phyloP scores from a whole-genome alignment of 2,113 vertebrate species.

The Pionites leucogaster region DNA sequence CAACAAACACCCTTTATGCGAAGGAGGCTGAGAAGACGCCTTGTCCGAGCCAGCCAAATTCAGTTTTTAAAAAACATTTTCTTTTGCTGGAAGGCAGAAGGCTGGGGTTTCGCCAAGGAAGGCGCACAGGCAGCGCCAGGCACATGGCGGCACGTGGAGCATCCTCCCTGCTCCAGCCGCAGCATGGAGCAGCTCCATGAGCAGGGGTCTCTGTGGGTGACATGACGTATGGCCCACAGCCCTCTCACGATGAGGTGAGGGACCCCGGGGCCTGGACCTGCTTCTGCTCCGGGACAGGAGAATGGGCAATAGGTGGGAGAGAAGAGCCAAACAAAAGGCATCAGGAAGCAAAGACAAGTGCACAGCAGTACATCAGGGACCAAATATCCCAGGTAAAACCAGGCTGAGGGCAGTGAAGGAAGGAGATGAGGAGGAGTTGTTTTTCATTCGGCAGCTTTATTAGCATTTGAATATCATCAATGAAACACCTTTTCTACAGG shows the following conservation, averaged over 20 bases:
- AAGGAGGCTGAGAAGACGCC: background rate
- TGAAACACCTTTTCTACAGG: background rate
- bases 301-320: background rate
- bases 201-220: background rate
- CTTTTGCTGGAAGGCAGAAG: conserved; percentile 43
- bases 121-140: rapidly evolving
- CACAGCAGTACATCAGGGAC: background rate
- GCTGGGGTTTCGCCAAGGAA: background rate
- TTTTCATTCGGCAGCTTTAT: background rate
- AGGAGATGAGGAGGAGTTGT: background rate
- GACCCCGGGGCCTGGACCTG: rapidly evolving
- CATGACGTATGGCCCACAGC: rapidly evolving
- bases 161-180: rapidly evolving
- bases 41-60: background rate
- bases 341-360: background rate
- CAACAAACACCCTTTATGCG: conserved; percentile 13
- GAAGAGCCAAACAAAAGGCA: background rate
- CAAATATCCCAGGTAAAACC: background rate
- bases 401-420: background rate
- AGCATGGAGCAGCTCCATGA: rapidly evolving
- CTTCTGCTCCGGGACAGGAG: background rate
- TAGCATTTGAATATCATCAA: background rate
- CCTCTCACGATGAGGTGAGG: rapidly evolving
- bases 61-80: conserved; percentile 40
- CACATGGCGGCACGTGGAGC: rapidly evolving